These are phyloP conservation scores for Candidula unifasciata DNA, from an alignment of 2,888 invertebrate species.

Conservation along the genomic window DNA sequence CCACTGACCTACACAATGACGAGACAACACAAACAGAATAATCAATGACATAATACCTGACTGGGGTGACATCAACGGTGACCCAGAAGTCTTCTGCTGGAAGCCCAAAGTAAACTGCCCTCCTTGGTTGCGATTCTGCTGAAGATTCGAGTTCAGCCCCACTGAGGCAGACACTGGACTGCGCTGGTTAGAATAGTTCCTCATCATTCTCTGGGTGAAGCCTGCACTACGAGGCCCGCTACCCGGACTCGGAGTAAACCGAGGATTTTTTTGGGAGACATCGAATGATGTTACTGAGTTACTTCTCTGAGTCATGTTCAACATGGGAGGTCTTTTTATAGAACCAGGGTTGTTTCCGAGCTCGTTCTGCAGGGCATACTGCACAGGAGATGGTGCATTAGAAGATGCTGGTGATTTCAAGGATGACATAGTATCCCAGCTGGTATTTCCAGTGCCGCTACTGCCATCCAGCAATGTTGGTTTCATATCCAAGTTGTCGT, in stretches of 20 bases:
- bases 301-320: constrained; percentile 53
- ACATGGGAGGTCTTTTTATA: constrained; percentile 50
- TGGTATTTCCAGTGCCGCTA: constrained; percentile 14
- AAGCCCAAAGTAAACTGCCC: constrained; percentile 54
- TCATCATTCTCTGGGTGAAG: constrained; percentile 57
- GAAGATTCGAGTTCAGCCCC: background rate
- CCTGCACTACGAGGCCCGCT: constrained; percentile 58
- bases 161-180: constrained; percentile 60
- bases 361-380: constrained; percentile 49
- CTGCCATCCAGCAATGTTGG: constrained; percentile 12
- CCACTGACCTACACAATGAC: too few species aligned
- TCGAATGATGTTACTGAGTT: constrained; percentile 60
- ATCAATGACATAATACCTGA: constrained; percentile 47
- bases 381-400: constrained; percentile 47
- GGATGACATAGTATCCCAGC: constrained; percentile 35
- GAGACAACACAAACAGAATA: too few species aligned
- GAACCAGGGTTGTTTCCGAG: background rate
- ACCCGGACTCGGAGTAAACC: constrained; percentile 61
- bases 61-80: constrained; percentile 58
- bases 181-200: constrained; percentile 57
- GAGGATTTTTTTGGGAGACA: constrained; percentile 66
- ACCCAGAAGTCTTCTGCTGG: constrained; percentile 53
- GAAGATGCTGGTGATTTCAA: constrained; percentile 38
- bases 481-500: constrained; percentile 38
- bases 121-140: constrained; percentile 51